Conservation (phyloP, 2,888 invertebrate genomes). For the Mesorhabditis belari region DNA sequence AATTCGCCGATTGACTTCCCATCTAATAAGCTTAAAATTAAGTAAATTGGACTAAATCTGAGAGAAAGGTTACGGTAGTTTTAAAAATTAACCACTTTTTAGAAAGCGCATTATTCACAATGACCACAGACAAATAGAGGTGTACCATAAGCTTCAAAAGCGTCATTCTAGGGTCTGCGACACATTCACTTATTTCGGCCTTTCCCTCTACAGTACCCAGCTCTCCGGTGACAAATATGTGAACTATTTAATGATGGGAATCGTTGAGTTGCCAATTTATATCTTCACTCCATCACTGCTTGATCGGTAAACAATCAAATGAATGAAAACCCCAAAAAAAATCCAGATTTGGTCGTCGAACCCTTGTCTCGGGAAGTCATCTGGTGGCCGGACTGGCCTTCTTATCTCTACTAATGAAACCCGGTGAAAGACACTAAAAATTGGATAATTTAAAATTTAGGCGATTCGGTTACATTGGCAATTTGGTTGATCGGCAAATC, state of each 20-base stretch:
- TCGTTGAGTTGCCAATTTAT: slow-evolving; percentile 29
- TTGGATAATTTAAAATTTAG: neutral
- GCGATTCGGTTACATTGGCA: slow-evolving; percentile 3
- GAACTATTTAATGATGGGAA: slow-evolving; percentile 24
- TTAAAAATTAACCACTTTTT: too few species aligned
- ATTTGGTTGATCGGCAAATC: slow-evolving; percentile 35
- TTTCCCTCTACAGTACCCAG: slow-evolving; percentile 26
- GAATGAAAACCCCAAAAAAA: neutral
- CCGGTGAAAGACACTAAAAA: neutral
- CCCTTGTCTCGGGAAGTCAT: neutral
- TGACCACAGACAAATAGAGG: neutral
- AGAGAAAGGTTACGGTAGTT: too few species aligned
- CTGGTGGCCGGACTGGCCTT: neutral
- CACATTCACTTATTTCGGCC: slow-evolving; percentile 31
- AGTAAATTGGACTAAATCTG: too few species aligned
- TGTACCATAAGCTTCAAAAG: neutral
- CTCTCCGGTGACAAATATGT: slow-evolving; percentile 25
- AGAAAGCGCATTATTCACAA: too few species aligned
- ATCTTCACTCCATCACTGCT: slow-evolving; percentile 20
- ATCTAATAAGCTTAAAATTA: too few species aligned
- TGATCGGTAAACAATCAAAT: slow-evolving; percentile 4
- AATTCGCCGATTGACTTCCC: too few species aligned
- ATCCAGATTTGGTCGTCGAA: slow-evolving; percentile 1
- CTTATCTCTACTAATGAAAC: neutral
- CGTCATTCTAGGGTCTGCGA: slow-evolving; percentile 8